These are phyloP conservation scores for Cygnus atratus DNA, from an alignment of 2,113 vertebrate species.

Conservation along the genomic window DNA sequence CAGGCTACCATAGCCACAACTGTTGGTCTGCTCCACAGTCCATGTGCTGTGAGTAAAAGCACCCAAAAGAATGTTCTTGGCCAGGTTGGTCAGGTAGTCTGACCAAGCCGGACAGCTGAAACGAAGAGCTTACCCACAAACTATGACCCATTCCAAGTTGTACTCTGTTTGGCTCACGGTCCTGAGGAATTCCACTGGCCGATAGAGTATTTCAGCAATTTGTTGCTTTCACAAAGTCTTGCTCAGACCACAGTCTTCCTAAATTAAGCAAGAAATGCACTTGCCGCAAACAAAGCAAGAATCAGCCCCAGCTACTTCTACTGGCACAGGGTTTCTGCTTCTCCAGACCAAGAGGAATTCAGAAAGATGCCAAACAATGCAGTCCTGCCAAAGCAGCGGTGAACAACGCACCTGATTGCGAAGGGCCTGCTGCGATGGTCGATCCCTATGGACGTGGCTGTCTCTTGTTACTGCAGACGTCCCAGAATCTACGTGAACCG, in stretches of 20 bases:
- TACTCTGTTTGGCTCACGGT: rapidly evolving
- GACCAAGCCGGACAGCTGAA: neutral
- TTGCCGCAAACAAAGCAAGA: neutral
- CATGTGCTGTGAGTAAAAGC: neutral
- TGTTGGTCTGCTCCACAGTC: rapidly evolving
- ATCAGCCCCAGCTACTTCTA: neutral
- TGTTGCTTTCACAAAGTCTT: neutral
- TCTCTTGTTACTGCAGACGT: conserved; percentile 91
- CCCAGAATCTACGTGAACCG: conserved; percentile 93
- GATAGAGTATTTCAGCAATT: neutral
- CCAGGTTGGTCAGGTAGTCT: neutral
- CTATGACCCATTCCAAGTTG: neutral
- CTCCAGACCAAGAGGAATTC: neutral
- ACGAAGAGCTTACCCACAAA: neutral
- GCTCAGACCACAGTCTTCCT: neutral
- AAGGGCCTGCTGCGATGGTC: conserved; percentile 89
- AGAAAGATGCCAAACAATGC: neutral
- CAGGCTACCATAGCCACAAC: neutral
- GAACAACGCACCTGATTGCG: conserved; percentile 88
- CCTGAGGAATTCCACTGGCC: neutral
- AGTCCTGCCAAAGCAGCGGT: neutral
- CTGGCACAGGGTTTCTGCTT: neutral
- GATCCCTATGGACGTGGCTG: conserved; percentile 89
- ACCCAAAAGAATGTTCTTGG: neutral
- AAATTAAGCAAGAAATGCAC: neutral